Conservation (phyloP, 2,113 vertebrate genomes). For the Phalacrocorax brasilianus region DNA sequence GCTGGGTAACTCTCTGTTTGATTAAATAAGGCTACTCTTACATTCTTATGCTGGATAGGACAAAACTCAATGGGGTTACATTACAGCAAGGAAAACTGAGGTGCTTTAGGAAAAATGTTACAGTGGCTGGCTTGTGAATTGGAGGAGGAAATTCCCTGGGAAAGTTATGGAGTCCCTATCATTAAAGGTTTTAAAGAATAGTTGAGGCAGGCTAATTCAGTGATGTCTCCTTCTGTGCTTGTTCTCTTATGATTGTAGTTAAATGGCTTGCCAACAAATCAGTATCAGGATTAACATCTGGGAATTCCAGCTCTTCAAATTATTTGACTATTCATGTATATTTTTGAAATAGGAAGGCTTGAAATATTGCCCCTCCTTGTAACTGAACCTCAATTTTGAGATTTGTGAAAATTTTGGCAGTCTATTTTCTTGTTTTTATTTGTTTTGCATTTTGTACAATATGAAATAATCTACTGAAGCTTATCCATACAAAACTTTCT, state of each 20-base stretch:
- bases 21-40: background rate
- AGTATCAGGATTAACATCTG: background rate
- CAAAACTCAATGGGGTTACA: background rate
- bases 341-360: background rate
- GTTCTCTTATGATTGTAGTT: background rate
- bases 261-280: background rate
- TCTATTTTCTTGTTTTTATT: background rate
- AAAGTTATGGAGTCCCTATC: background rate
- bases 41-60: background rate
- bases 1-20: background rate
- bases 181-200: background rate
- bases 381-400: background rate
- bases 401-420: background rate
- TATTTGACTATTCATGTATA: background rate
- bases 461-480: background rate
- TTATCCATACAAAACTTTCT: background rate
- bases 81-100: background rate
- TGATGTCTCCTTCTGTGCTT: background rate
- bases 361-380: background rate
- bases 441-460: background rate
- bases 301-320: background rate
- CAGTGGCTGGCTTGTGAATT: background rate
- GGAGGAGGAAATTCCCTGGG: background rate
- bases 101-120: background rate
- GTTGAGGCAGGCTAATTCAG: background rate